Evolutionary conservation across 2,797 vertebrate species (phyloP), one percentile per base, ranked within the genome.

Genomic region (Mico argentatus): DNA sequence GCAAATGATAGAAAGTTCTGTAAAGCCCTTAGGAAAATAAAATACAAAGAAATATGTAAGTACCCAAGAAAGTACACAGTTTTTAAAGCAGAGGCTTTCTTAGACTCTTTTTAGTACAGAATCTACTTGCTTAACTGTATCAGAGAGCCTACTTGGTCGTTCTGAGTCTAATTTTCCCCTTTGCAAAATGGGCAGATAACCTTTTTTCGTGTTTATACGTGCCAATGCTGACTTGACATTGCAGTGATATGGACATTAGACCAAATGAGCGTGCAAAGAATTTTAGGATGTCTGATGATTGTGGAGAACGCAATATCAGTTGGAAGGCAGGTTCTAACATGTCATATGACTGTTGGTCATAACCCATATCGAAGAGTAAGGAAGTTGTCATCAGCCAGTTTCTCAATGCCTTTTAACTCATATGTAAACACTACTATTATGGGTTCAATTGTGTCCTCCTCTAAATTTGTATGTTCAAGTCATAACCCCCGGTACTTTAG

Each of bases 1-100:
- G 97, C 83, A 91, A 98, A 95, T 93, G 96, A 96, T 82, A 96
- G 96, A 95, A 96, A 96, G 96, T 95, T 96, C 87, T 97, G 82
- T 93, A 98, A 97, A 97, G 88, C 88, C 95, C 85, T 96, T 80
- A 64, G 97, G 95, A 94, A 90, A 96, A 97, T 91, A 94, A 96
- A 94, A 85, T 48, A 96, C n/a, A 94, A 96, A 95, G 95, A 97
- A 95, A 97, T 88, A 97, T 85, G 75, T n/a, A 95, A 86, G 87
- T 84, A 86, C 70, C 15, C 52, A 85, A 94, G 73, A 87, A 91
- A 96, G 96, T 33, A 94, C 95, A 97, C 30, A 55, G 80, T 81
- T 90, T 94, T 75, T 48, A 64, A 64, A 96, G 73, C 59, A 95
- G 52, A 70, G 93, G 50, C 24, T 30, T 93, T 87, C 79, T 88